Conservation (phyloP, 2,888 invertebrate genomes). For the Melinaea marsaeus region DNA sequence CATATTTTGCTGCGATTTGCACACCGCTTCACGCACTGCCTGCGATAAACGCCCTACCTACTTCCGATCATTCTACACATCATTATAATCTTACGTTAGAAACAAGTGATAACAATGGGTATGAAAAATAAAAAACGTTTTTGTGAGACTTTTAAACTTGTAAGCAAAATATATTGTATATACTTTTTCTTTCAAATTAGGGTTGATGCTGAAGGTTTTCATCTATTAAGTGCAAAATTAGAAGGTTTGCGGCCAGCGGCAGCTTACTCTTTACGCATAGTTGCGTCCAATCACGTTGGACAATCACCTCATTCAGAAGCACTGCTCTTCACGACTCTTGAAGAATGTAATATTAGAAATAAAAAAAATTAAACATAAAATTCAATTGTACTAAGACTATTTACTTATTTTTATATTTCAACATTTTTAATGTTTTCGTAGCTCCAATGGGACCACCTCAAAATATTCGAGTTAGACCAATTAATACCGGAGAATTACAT, state of each 20-base stretch:
- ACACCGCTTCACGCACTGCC: constrained; percentile 46
- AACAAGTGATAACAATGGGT: constrained; percentile 36
- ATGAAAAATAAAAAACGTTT: neutral
- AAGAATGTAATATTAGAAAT: constrained; percentile 79
- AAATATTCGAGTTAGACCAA: constrained; percentile 81
- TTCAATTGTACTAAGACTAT: neutral
- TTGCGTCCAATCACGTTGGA: constrained; percentile 84
- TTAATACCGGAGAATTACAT: constrained; percentile 81
- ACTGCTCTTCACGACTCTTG: constrained; percentile 82
- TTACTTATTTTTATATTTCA: constrained; percentile 1
- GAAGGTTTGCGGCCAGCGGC: constrained; percentile 81
- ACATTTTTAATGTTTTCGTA: constrained; percentile 35
- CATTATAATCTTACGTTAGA: constrained; percentile 50
- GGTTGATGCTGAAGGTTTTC: constrained; percentile 38
- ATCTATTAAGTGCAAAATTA: constrained; percentile 45
- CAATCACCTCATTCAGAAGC: constrained; percentile 83
- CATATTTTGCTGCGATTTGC: constrained; percentile 43
- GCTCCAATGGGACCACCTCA: constrained; percentile 84
- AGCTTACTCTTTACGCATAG: constrained; percentile 81
- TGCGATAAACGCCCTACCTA: constrained; percentile 39
- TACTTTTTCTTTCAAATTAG: constrained; percentile 31
- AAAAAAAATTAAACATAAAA: neutral
- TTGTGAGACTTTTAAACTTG: neutral
- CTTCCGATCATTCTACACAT: constrained; percentile 34
- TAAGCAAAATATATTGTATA: constrained; percentile 9